phyloP scores from a whole-genome alignment of 2,113 vertebrate species.

The Cervus canadensis region DNA sequence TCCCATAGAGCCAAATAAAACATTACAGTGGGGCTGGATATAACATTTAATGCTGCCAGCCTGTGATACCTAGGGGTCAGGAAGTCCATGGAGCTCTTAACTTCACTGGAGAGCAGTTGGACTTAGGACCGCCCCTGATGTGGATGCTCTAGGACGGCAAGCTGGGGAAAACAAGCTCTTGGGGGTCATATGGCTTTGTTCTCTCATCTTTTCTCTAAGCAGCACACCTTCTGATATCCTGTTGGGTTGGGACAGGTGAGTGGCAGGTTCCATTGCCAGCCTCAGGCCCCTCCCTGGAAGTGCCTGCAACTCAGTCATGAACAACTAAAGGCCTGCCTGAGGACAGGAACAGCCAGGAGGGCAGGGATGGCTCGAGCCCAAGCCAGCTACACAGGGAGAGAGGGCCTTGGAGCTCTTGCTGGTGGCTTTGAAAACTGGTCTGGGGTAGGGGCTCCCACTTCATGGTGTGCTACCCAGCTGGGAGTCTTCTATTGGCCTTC shows the following conservation, averaged over 20 bases:
- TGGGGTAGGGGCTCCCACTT: not conserved
- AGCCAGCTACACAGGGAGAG: not conserved
- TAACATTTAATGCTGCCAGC: not conserved
- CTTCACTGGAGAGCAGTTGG: not conserved
- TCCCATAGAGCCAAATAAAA: not conserved
- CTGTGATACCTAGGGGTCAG: not conserved
- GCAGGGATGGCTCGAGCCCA: constrained; percentile 54
- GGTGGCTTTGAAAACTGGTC: not conserved
- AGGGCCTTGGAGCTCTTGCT: not conserved
- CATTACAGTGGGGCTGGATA: rapidly evolving
- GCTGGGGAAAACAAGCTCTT: not conserved
- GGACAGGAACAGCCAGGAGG: not conserved
- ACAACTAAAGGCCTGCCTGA: no score
- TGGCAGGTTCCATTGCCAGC: not conserved
- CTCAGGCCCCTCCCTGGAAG: not conserved
- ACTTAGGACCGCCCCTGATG: not conserved
- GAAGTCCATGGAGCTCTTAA: rapidly evolving
- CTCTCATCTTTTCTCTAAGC: not conserved
- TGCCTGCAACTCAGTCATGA: not conserved
- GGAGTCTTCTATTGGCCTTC: not conserved
- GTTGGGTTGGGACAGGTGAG: not conserved
- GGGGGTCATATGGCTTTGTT: not conserved
- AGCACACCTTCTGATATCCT: not conserved
- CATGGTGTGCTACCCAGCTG: not conserved
- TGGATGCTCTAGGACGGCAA: no score